Evolutionary conservation across 2,113 vertebrate species (phyloP).

Genomic region (Aphyosemion australe): DNA sequence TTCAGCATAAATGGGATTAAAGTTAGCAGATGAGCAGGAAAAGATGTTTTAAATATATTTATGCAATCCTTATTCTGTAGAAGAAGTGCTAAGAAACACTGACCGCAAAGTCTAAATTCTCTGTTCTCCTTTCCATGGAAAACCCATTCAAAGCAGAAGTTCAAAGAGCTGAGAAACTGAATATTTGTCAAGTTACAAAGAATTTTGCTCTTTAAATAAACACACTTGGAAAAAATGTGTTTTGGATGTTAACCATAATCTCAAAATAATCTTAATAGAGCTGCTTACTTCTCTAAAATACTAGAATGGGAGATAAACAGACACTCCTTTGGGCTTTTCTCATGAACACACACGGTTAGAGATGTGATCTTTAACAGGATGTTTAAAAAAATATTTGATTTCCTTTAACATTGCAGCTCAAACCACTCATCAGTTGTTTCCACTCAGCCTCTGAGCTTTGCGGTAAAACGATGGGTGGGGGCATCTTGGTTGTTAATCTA

Average conservation of each 20-base stretch:
- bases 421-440: constrained; percentile 46
- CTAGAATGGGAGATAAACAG: too few relatives aligned
- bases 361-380: background rate
- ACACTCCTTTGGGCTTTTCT: too few relatives aligned
- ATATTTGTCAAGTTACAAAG: too few relatives aligned
- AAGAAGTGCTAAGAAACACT: background rate
- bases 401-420: background rate
- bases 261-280: too few relatives aligned
- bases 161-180: background rate
- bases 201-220: too few relatives aligned
- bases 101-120: background rate
- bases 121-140: background rate
- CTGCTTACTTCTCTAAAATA: too few relatives aligned
- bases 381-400: background rate
- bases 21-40: too few relatives aligned
- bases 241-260: too few relatives aligned
- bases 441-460: constrained; percentile 1
- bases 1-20: too few relatives aligned
- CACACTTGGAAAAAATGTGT: too few relatives aligned
- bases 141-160: background rate
- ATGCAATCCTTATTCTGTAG: background rate
- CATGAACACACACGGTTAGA: background rate
- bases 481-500: background rate
- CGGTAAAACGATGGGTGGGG: background rate
- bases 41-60: too few relatives aligned